These are phyloP conservation scores for Agriopis aurantiaria DNA, from an alignment of 2,888 invertebrate genomes.

Conservation along the genomic window DNA sequence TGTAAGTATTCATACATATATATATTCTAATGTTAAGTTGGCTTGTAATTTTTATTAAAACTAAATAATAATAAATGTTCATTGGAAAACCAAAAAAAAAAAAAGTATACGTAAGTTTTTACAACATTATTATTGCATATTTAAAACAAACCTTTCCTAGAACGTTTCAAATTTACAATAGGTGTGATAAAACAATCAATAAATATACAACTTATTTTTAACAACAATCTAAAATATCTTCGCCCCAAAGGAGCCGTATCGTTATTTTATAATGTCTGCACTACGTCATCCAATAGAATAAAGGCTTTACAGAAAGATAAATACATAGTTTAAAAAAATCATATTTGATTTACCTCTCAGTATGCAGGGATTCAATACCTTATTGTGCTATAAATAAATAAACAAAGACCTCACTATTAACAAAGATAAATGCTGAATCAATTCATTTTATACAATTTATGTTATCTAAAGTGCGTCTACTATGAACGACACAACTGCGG, in stretches of 20 bases:
- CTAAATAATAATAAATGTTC: too few species aligned
- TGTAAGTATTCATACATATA: too few species aligned
- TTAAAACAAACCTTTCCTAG: background rate
- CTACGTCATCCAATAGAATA: conserved; percentile 3
- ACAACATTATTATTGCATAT: background rate
- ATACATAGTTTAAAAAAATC: background rate
- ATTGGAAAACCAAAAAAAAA: too few species aligned
- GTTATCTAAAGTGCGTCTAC: conserved; percentile 13
- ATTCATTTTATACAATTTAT: conserved; percentile 16
- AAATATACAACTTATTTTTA: background rate
- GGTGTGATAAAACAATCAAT: background rate
- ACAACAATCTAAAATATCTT: background rate
- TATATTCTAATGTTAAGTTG: too few species aligned
- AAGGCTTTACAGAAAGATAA: background rate
- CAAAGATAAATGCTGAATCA: conserved; percentile 1
- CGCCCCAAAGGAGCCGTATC: conserved; percentile 9
- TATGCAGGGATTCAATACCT: conserved; percentile 11
- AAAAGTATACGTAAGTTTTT: background rate
- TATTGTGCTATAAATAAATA: too few species aligned
- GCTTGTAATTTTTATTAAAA: too few species aligned
- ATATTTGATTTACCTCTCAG: conserved; percentile 15
- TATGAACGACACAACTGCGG: conserved; percentile 7
- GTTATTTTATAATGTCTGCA: conserved; percentile 1
- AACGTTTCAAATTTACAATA: background rate
- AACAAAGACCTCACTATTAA: conserved; percentile 13